phyloP scores from a whole-genome alignment of 2,113 vertebrate genomes.

The Apteryx mantelli region DNA sequence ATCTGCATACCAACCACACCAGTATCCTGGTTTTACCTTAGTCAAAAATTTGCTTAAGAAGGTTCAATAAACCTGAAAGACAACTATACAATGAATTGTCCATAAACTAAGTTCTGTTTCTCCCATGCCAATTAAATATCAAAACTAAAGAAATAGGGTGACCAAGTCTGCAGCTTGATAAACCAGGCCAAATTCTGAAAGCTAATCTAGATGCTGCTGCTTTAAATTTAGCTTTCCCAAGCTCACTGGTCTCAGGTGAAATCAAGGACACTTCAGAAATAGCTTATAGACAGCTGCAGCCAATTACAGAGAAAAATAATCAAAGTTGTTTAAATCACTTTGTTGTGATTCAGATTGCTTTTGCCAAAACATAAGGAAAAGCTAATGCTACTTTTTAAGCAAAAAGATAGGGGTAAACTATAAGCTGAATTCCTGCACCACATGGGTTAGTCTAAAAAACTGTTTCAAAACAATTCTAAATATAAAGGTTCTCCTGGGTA shows the following conservation, averaged over 20 bases:
- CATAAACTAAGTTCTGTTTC: slow-evolving; percentile 6
- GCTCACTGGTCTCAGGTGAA: slow-evolving; percentile 55
- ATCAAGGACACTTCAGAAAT: slow-evolving; percentile 70
- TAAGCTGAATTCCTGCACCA: background rate
- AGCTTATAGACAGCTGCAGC: slow-evolving; percentile 55
- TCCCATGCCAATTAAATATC: background rate
- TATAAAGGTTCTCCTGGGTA: background rate
- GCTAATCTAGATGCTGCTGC: slow-evolving; percentile 14
- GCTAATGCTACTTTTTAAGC: background rate
- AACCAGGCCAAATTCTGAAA: slow-evolving; percentile 25
- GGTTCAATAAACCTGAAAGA: background rate
- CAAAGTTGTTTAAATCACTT: slow-evolving; percentile 38
- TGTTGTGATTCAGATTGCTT: slow-evolving; percentile 32
- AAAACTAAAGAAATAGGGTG: background rate
- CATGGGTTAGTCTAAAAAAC: background rate
- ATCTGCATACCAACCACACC: background rate
- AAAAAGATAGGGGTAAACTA: background rate
- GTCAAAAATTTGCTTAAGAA: background rate
- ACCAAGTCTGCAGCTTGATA: background rate
- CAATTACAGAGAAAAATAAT: slow-evolving; percentile 45
- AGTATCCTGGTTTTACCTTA: background rate
- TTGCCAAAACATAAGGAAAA: slow-evolving; percentile 7
- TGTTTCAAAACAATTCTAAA: background rate
- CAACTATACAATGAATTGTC: background rate
- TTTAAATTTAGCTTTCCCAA: slow-evolving; percentile 58